Percentiles rank a stretch among this genome's conserved stretches.
Conservation (phyloP, 1,140 invertebrate genomes). For the Pemphigus obesinymphae region DNA sequence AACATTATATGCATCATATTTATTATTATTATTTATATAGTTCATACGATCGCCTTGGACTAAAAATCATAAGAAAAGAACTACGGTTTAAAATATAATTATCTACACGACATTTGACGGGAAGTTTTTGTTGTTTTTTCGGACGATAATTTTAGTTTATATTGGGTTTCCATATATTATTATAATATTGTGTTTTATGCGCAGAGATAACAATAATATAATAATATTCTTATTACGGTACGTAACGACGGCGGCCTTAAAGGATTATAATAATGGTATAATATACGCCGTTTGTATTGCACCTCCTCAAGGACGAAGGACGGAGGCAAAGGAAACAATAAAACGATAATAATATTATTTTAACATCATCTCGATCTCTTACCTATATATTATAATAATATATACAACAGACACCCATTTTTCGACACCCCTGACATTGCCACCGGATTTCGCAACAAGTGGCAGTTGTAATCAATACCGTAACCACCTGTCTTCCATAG, state of each 20-base stretch:
- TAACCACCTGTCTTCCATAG: neutral
- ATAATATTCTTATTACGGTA: conserved; percentile 5
- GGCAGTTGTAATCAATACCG: neutral
- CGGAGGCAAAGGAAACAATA: neutral
- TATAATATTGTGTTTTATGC: conserved; percentile 2
- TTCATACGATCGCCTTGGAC: conserved; percentile 14
- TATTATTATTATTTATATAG: neutral
- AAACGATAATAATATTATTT: neutral
- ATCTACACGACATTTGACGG: neutral
- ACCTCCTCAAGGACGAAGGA: neutral
- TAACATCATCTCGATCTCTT: neutral
- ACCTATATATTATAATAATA: neutral
- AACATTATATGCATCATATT: neutral
- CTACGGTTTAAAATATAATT: neutral
- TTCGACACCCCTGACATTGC: conserved; percentile 10
- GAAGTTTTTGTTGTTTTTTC: neutral
- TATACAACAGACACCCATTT: neutral
- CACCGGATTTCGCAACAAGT: neutral
- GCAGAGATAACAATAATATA: neutral
- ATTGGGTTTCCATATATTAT: conserved; percentile 3
- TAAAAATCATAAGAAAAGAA: neutral
- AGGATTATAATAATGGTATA: neutral
- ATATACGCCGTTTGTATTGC: neutral
- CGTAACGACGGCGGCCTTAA: conserved; percentile 4
- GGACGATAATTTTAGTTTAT: neutral